Percentiles rank a stretch among this genome's conserved stretches.
phyloP scores from a whole-genome alignment of 2,113 vertebrate genomes.

The Percina caprodes region DNA sequence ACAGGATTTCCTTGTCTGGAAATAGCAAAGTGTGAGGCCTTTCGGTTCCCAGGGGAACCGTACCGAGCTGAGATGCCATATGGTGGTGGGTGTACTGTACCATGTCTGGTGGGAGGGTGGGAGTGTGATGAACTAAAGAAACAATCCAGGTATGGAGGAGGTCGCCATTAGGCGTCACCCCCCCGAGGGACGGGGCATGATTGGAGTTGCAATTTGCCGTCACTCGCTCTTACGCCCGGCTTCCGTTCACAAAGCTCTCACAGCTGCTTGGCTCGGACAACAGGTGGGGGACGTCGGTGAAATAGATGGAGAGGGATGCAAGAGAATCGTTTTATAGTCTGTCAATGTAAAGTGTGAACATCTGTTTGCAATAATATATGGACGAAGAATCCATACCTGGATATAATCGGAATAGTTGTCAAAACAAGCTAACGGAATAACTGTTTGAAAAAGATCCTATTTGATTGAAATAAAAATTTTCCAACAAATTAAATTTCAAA shows the following conservation, averaged over 20 bases:
- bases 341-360: slow-evolving; percentile 31
- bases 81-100: slow-evolving; percentile 69
- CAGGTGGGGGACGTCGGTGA: slow-evolving; percentile 30
- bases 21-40: slow-evolving; percentile 53
- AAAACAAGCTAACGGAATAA: too few relatives aligned
- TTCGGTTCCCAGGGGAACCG: slow-evolving; percentile 45
- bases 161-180: slow-evolving; percentile 44
- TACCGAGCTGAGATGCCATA: slow-evolving; percentile 60
- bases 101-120: slow-evolving; percentile 47
- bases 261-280: slow-evolving; percentile 43
- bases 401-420: neutral
- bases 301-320: slow-evolving; percentile 19
- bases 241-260: slow-evolving; percentile 41
- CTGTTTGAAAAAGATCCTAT: too few relatives aligned
- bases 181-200: slow-evolving; percentile 37
- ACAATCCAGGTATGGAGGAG: slow-evolving; percentile 53
- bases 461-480: neutral
- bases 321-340: slow-evolving; percentile 20
- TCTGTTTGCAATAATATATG: slow-evolving; percentile 44
- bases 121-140: slow-evolving; percentile 43
- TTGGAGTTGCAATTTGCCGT: slow-evolving; percentile 41
- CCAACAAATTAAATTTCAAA: neutral
- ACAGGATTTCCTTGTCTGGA: slow-evolving; percentile 45
- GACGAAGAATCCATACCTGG: slow-evolving; percentile 15
- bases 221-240: neutral